Conservation (phyloP, 2,113 vertebrate genomes). For the Nyctereutes procyonoides region DNA sequence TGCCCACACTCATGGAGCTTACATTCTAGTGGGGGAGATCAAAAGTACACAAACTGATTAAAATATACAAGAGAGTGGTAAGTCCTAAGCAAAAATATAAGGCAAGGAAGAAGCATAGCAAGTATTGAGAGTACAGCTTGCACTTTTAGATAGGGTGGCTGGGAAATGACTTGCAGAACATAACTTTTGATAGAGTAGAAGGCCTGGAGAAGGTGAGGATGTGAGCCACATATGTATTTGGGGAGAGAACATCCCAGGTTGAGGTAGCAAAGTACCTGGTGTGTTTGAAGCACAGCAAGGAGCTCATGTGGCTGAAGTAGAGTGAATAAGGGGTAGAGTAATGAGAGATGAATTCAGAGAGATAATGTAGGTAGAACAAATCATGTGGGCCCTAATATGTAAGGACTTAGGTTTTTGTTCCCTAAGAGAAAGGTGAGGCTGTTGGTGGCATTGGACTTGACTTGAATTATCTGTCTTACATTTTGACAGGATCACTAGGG, state of each 20-base stretch:
- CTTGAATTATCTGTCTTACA: background rate
- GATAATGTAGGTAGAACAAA: background rate
- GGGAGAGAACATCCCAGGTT: background rate
- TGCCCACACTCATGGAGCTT: background rate
- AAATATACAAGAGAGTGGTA: background rate
- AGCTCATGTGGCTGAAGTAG: background rate
- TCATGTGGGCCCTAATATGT: background rate
- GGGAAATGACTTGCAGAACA: background rate
- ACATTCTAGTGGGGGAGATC: background rate
- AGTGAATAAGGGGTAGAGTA: background rate
- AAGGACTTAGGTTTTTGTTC: background rate
- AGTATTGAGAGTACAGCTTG: background rate
- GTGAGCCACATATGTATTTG: background rate
- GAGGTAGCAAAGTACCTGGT: background rate
- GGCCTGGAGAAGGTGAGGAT: background rate
- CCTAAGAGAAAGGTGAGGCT: background rate
- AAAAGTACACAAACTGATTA: background rate
- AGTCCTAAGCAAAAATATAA: background rate
- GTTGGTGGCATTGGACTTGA: background rate
- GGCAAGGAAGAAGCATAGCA: background rate
- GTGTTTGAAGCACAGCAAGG: background rate
- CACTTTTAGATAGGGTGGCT: background rate
- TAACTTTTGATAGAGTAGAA: background rate
- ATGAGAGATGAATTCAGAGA: background rate
- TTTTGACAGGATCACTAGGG: background rate